phyloP scores from a whole-genome alignment of 2,888 invertebrate species.

The Boloria selene region DNA sequence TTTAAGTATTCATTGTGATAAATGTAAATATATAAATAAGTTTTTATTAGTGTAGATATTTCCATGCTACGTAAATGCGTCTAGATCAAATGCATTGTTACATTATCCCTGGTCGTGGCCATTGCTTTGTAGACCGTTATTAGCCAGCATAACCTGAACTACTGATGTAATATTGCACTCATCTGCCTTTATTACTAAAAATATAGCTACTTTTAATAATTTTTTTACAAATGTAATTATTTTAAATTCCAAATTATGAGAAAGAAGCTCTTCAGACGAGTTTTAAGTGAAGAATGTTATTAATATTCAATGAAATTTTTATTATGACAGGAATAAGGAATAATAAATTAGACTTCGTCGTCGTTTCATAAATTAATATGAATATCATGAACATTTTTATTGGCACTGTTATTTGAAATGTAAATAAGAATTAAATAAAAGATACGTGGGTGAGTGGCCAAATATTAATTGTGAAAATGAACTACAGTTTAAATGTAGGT shows the following conservation, averaged over 20 bases:
- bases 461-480: no score
- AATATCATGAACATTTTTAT: conserved; percentile 1
- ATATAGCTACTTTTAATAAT: neutral
- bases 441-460: neutral
- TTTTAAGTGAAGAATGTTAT: conserved; percentile 12
- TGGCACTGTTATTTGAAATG: neutral
- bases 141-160: conserved; percentile 6
- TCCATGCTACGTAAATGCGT: conserved; percentile 1
- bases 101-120: conserved; percentile 4
- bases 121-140: conserved; percentile 13
- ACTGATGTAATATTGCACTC: conserved; percentile 2
- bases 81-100: conserved; percentile 12
- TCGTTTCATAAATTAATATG: neutral
- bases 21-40: neutral
- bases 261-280: neutral
- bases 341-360: conserved; percentile 1
- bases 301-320: conserved; percentile 7
- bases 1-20: no score
- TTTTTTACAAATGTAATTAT: no score
- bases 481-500: no score
- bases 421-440: neutral
- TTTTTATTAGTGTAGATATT: neutral
- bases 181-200: neutral
- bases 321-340: conserved; percentile 15
- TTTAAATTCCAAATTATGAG: neutral